These are phyloP conservation scores for Carassius auratus DNA, from an alignment of 2,113 vertebrate genomes.

Conservation along the genomic window DNA sequence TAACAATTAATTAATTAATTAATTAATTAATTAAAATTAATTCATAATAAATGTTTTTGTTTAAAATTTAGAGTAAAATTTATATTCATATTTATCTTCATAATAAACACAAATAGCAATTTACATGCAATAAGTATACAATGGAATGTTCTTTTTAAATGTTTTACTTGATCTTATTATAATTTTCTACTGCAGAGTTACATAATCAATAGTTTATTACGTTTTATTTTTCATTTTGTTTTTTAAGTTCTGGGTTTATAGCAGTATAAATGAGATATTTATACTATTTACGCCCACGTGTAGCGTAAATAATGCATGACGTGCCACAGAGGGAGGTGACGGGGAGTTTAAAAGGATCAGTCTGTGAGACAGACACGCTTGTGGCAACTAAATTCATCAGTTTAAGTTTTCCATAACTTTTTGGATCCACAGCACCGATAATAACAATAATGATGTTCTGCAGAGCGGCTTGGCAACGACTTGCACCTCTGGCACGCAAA, in stretches of 20 bases:
- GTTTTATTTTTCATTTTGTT: background rate
- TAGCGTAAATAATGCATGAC: background rate
- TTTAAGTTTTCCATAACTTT: background rate
- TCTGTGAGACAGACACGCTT: background rate
- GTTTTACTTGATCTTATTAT: background rate
- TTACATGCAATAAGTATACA: background rate
- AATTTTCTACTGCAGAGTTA: background rate
- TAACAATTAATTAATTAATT: no score
- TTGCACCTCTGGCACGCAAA: conserved; percentile 75
- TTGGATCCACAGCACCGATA: background rate
- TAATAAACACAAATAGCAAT: background rate
- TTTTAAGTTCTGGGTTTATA: background rate
- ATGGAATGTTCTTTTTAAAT: background rate
- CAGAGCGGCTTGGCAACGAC: conserved; percentile 77
- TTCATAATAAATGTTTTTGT: no score
- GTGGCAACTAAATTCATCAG: background rate
- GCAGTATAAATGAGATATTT: background rate
- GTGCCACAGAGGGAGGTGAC: conserved; percentile 13
- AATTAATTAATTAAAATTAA: no score
- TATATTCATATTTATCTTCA: background rate
- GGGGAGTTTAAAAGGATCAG: conserved; percentile 20
- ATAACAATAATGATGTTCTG: conserved; percentile 77
- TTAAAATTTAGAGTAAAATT: background rate
- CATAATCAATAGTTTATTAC: background rate
- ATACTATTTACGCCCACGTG: background rate